Conservation (phyloP, 2,888 invertebrate species). For the Netelia virgata region DNA sequence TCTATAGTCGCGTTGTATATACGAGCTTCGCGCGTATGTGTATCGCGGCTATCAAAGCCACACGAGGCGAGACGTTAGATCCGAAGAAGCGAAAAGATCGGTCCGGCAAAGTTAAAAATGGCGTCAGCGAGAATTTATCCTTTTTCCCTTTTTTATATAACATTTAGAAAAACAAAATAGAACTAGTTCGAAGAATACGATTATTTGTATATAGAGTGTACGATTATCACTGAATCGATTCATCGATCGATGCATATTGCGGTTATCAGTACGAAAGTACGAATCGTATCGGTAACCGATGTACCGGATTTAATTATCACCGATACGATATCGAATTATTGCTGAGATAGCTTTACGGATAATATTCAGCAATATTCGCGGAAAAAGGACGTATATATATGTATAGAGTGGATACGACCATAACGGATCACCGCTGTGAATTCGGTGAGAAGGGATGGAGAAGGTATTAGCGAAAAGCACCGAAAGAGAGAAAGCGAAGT, state of each 20-base stretch:
- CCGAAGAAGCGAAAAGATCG: neutral
- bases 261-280: neutral
- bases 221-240: neutral
- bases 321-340: conserved; percentile 24
- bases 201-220: neutral
- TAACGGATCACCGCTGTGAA: conserved; percentile 15
- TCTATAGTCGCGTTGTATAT: conserved; percentile 36
- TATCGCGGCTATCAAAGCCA: conserved; percentile 13
- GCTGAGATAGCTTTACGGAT: conserved; percentile 25
- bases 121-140: neutral
- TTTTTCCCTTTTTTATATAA: neutral
- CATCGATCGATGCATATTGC: neutral
- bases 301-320: conserved; percentile 23
- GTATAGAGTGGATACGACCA: neutral
- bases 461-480: conserved; percentile 52
- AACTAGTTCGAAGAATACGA: too few species aligned
- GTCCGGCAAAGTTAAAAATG: conserved; percentile 1
- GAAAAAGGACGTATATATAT: conserved; percentile 5
- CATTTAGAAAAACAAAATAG: neutral
- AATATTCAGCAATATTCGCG: conserved; percentile 37
- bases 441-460: neutral
- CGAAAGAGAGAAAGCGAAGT: conserved; percentile 70
- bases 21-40: neutral
- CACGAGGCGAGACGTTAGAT: conserved; percentile 1
- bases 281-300: conserved; percentile 31